Evolutionary conservation across 2,888 invertebrate genomes (phyloP), one percentile per base, ranked within the genome.

Genomic region (Charanyca ferruginea): DNA sequence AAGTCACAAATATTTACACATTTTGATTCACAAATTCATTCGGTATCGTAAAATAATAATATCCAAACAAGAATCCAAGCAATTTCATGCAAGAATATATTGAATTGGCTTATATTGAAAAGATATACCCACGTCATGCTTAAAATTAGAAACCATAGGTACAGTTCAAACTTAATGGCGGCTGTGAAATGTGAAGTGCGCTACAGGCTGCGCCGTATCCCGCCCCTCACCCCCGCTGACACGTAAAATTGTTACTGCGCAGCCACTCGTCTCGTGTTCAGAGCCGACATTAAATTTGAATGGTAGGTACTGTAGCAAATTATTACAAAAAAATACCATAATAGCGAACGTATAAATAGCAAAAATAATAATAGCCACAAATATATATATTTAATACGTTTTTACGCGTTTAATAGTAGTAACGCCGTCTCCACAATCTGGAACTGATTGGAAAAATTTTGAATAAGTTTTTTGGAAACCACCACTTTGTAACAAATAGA

Each of bases 371-470:
- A 66, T 70, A 77, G 72, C 65, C 61, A 89, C 81, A 89, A 83
- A 84, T 83, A 91, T 77, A 91, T 77, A 86, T 79, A 72, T 52
- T 66, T 68, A 66, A 77, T 77, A 81, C 38, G 67, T 60, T 72
- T 61, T 91, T 93, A 93, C 92, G 80, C 87, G 86, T 83, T 83
- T 91, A 93, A 90, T 91, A 91, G 93, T 91, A 89, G 93, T 91
- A 87, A 84, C 94, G 91, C 91, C 94, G 89, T 82, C 94, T 88
- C 90, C 90, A 86, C 83, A 89, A 94, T 93, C 94, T 94, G 93
- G 88, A 94, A 92, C 86, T 91, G 83, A 86, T 77, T 69, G 73
- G 70, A 82, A 79, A 83, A 81, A 72, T 70, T 60, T 73, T 28
- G 62, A 61, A 81, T 83, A 75, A 79, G 71, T 65, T 73, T 77